Evolutionary conservation across 1,140 invertebrate genomes (phyloP).

Genomic region (Octopus bimaculoides): DNA sequence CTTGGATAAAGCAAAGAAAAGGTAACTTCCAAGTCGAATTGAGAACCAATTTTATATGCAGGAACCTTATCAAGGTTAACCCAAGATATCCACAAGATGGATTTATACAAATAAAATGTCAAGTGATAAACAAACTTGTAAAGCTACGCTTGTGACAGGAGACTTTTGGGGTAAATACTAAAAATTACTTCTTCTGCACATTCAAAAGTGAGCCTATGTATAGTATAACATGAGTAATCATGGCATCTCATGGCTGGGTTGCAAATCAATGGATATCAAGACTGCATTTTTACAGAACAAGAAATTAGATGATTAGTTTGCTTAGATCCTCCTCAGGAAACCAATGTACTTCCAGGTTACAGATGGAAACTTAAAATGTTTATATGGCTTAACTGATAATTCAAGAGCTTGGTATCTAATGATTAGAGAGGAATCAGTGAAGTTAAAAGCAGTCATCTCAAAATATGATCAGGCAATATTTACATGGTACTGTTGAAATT

Average conservation of each 20-base stretch:
- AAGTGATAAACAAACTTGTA: not conserved
- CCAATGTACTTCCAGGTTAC: not conserved
- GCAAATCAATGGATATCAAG: constrained; percentile 1
- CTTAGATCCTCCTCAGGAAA: constrained; percentile 24
- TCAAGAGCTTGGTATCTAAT: constrained; percentile 26
- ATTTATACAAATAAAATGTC: not conserved
- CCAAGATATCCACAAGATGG: not conserved
- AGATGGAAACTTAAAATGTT: constrained; percentile 29
- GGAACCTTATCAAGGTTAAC: not conserved
- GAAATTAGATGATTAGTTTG: constrained; percentile 21
- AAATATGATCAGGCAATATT: constrained; percentile 21
- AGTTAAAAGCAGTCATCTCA: constrained; percentile 18
- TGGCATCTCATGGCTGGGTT: not conserved
- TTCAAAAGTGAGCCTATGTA: not conserved
- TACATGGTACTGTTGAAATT: not conserved
- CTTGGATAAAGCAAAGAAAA: not conserved
- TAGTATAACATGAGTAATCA: not conserved
- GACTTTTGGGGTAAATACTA: not conserved
- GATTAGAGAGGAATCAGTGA: constrained; percentile 23
- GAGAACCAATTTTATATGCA: not conserved
- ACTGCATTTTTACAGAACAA: constrained; percentile 23
- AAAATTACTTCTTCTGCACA: not conserved
- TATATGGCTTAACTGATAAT: constrained; percentile 29
- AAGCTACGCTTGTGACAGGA: not conserved
- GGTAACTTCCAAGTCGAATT: not conserved